Evolutionary conservation across 2,888 invertebrate species (phyloP), one percentile per base, ranked within the genome.

Genomic region (Linnaemya tessellans): DNA sequence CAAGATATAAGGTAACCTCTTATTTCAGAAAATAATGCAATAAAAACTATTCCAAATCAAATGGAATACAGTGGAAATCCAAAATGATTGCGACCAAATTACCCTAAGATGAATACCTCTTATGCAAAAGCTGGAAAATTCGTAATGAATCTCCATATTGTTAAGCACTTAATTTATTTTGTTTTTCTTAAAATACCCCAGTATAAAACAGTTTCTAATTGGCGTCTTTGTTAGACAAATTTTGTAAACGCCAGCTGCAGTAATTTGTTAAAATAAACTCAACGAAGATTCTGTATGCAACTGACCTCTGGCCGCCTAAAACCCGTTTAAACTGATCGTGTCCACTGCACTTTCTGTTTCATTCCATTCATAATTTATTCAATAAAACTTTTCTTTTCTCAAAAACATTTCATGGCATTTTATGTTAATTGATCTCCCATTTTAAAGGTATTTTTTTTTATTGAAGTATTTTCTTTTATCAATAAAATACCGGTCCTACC

Each of bases 401-500:
- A 18, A 68, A 68, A 49, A 4, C 22, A 20, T 51, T 68, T 20
- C 4, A 22, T 38, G 10, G 10, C 10, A 51, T 51, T 71, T 58
- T 71, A 30, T 58, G 56, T 71, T 46, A 58, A 71, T 71, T 71
- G 30, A 43, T 56, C 68, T 51, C n/a, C 30, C 18, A 25, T 65
- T 13, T 25, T 46, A 46, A 38, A n/a, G n/a, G 38, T 13, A 43
- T 2, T 13, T 43, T 38, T 38, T 7, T 1, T 38, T 1, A 38
- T 38, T 9, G 9, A 38, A 38, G 38, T 13, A 41, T 13, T 5
- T 13, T 64, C 11, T 64, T 35, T 20, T 15, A 22, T 15, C 18
- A 58, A 30, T 38, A 20, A 74, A 62, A 51, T 51, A 46, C 74
- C 74, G 13, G 38, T 51, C 74, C 62, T 74, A 74, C 74, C 51